Evolutionary conservation across 2,113 vertebrate genomes (phyloP), one percentile per base, ranked within the genome.

Genomic region (Pachyramphus minor): DNA sequence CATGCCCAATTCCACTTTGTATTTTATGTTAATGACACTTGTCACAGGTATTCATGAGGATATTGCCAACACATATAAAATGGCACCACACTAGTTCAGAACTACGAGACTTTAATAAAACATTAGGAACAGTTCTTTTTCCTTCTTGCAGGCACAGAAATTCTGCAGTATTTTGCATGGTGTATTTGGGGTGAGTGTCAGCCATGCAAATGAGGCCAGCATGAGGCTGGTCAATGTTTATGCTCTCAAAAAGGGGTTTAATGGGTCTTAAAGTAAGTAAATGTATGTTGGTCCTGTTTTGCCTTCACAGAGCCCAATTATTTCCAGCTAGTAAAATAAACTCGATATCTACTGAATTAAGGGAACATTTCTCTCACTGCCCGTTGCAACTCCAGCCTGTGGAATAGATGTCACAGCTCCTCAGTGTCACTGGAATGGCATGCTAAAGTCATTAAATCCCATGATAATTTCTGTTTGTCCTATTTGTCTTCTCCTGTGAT

Each of bases 1-100:
- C 89, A 76, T 96, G 95, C 93, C 87, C 91, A 93, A 90, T 97
- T 93, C 94, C 62, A 94, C 55, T 97, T 97, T 93, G 67, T 92
- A 25, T 64, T 97, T 93, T 95, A 64, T 86, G 94, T 76, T 69
- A 90, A 83, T 71, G 76, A 30, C 47, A 89, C 30, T 95, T 94
- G 77, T 82, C 87, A 56, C 59, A 95, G 95, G 95, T 95, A 97
- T 97, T 87, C 73, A 60, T 89, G 91, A 96, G 87, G 84, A 90
- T 90, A 84, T 67, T 83, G 74, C 64, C 71, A 72, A 67, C 77
- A 67, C 91, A 84, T 95, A 89, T 49, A 87, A 82, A 95, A 76
- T 67, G 83, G 68, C 84, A 95, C 47, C 41, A 91, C 31, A 76
- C 41, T 62, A 88, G 73, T 96, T 96, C 71, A 73, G 37, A 91